These are phyloP conservation scores for Lophura nycthemera DNA, from an alignment of 2,113 vertebrate species.

Conservation along the genomic window DNA sequence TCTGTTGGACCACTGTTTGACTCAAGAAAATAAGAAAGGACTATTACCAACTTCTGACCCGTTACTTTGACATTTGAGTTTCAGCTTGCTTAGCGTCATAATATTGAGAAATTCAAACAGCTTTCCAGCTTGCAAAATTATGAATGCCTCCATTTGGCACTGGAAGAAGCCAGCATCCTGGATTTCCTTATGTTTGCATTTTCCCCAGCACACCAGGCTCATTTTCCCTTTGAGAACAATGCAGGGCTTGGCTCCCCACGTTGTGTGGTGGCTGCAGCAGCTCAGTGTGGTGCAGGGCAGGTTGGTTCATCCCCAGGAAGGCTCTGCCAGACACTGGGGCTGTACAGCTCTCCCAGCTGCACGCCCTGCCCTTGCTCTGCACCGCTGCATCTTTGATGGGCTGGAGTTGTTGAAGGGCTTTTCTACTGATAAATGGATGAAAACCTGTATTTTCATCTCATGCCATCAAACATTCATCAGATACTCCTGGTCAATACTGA, in stretches of 20 bases:
- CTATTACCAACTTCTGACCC: not conserved
- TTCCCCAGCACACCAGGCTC: not conserved
- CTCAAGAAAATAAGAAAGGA: not conserved
- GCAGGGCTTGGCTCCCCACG: not conserved
- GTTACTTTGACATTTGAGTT: not conserved
- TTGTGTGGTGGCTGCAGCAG: not conserved
- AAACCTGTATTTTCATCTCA: conserved; percentile 66
- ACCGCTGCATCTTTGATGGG: not conserved
- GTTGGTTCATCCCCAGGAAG: conserved; percentile 15
- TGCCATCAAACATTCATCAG: conserved; percentile 69
- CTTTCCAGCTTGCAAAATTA: not conserved
- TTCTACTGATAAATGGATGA: conserved; percentile 54
- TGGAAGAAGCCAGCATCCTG: not conserved
- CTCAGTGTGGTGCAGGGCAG: not conserved
- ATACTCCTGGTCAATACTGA: conserved; percentile 55
- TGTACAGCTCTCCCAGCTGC: conserved; percentile 50
- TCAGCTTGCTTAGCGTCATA: not conserved
- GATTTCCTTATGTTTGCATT: conserved; percentile 25
- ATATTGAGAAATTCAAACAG: not conserved
- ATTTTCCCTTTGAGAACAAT: conserved; percentile 39
- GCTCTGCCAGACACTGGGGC: conserved; percentile 3
- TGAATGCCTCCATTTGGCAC: not conserved
- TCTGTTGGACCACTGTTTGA: not conserved
- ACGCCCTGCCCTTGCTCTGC: not conserved
- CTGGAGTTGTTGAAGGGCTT: conserved; percentile 55